Base-by-base conservation (phyloP, 2,797 vertebrate genomes). In the Mormyrus proboscirostris region DNA sequence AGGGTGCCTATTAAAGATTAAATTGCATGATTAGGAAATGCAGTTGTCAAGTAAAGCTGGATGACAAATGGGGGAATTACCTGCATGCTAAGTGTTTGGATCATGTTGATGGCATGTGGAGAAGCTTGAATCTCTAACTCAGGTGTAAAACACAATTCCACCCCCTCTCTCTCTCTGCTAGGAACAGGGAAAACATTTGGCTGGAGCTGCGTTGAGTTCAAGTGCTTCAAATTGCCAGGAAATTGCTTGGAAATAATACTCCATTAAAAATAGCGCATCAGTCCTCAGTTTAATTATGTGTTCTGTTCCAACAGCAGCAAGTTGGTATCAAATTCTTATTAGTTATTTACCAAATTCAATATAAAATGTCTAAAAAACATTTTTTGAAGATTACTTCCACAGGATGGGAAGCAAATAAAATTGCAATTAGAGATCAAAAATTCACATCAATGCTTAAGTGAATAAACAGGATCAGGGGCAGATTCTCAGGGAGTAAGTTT, bases 241-340 rank as follows among this genome's bases (percentile, higher is more conserved):
- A 87, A 59, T 59, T 87, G 51, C 53, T 19, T 87, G 86, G 86
- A 87, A 87, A 96, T 95, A 95, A 95, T 94, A 94, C 93, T 95
- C 93, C 93, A 96, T 95, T 95, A 95, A 94, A 92, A 92, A 95
- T 93, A 93, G 94, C 93, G 94, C 95, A 96, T 95, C 94, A 95
- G 94, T 93, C 93, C 92, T 91, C 89, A 89, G 93, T 95, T 96
- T 92, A 93, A 96, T 96, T 95, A 94, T 94, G 53, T 93, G 92
- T 94, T 92, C 93, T 90, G 92, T 93, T 95, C 93, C 93, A 82
- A 93, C 93, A 92, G 92, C 87, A 92, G 90, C 91, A 93, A 92
- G 92, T 91, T 91, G 88, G 94, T 94, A 95, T 96, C 94, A 95
- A 94, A 93, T 93, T 94, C 92, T 94, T 93, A 95, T 94, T 94